Evolutionary conservation across 2,888 invertebrate species (phyloP).

Genomic region (Drosophila subsilvestris): DNA sequence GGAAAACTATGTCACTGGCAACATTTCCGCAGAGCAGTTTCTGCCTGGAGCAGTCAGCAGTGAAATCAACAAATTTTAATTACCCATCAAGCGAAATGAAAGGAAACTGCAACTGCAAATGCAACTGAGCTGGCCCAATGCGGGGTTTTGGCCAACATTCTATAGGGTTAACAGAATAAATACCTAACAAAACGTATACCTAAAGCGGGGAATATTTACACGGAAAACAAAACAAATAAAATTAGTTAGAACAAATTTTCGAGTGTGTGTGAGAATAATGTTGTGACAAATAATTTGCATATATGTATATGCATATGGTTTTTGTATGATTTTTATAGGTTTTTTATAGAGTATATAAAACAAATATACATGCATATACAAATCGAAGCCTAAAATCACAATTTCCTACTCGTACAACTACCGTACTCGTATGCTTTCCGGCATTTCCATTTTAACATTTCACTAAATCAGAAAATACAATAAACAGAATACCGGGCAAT

Average conservation of each 20-base stretch:
- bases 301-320: conserved; percentile 48
- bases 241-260: conserved; percentile 61
- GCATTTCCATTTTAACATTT: conserved; percentile 33
- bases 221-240: conserved; percentile 24
- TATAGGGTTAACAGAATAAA: conserved; percentile 68
- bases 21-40: conserved; percentile 19
- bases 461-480: conserved; percentile 38
- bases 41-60: neutral
- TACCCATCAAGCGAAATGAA: conserved; percentile 32
- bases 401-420: conserved; percentile 17
- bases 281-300: conserved; percentile 75
- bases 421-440: conserved; percentile 26
- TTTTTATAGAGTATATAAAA: conserved; percentile 33
- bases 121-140: conserved; percentile 43
- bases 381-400: conserved; percentile 20
- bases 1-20: conserved; percentile 56
- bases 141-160: conserved; percentile 69
- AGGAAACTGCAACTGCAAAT: conserved; percentile 24
- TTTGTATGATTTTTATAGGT: conserved; percentile 46
- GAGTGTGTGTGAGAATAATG: conserved; percentile 47
- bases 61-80: conserved; percentile 58
- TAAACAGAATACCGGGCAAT: conserved; percentile 46
- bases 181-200: conserved; percentile 42
- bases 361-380: conserved; percentile 34
- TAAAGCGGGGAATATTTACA: conserved; percentile 37